Evolutionary conservation across 2,113 vertebrate genomes (phyloP), one percentile per base, ranked within the genome.

Genomic region (Cyanoderma ruficeps): DNA sequence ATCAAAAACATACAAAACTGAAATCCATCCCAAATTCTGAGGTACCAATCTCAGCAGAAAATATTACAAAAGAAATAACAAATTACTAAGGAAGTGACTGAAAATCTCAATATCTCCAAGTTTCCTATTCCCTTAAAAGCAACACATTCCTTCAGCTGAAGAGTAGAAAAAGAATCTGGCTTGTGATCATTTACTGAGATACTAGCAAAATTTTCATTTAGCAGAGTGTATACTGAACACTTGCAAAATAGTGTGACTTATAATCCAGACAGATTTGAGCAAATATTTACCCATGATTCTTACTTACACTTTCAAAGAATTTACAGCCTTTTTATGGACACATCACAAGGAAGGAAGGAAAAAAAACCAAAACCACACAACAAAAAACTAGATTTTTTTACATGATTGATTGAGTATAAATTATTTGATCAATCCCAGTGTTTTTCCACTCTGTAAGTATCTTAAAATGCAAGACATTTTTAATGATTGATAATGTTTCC

Each of bases 401-500:
- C 7, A 39, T 81, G 30, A 7, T 78, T 81, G 50, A 63, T 55
- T 78, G n/a, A 41, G 4, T 50, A 50, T 41, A 37, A 94, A 81
- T 81, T 87, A 87, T 70, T 93, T 94, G 21, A 39, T 84, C 49
- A 71, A 22, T 52, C 10, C 5, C 15, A 64, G 10, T 59, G 22
- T 15, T 92, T 68, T 92, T 59, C 8, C 14, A 55, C 39, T 92
- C 31, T 55, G 4, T n/a, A 86, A 65, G 30, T 83, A 78, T 71
- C 46, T 86, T 84, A 84, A 94, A 92, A 94, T 81, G 55, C 60
- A 89, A 75, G 42, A 22, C 2, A 4, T 78, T 91, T 84, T 92
- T 91, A 78, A 89, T 94, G 89, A 91, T 84, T 75, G 56, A 89
- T 87, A 87, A 86, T 47, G 19, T 22, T 89, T 90, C 46, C 15